Base-by-base conservation (phyloP, 2,888 invertebrate genomes). In the Ganaspis brasiliensis region DNA sequence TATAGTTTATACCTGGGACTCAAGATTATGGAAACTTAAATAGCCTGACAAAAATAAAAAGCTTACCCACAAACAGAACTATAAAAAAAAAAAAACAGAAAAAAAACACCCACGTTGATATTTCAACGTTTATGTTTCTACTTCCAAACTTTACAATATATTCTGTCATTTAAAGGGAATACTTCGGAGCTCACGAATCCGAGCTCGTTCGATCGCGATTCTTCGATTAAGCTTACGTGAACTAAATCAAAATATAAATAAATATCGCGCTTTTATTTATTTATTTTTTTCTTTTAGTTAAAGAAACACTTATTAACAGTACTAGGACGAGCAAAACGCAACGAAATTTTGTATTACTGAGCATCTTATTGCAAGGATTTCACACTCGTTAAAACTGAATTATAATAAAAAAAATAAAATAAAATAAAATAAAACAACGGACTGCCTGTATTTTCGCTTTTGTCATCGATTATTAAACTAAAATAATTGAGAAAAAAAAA, bases 181-280 rank as follows among this genome's bases (percentile, higher is more conserved):
- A 67, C 67, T 67, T 67, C 45, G 24, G 10, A 56, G 9, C 12
- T 56, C 56, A 12, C 24, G 2, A 56, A 14, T 56, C 14, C 26
- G 56, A 56, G 56, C 26, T 24, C 12, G 24, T 45, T 67, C 21
- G n/a, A 40, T 45, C 67, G 67, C 16, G 24, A 67, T 67, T 67
- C 45, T 45, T n/a, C n/a, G 45, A 45, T 40, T 40, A 45, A 45
- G n/a, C 45, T 67, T 67, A 67, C n/a, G 24, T 45, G n/a, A 45
- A 67, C 45, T 67, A 24, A 67, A 67, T 67, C 21, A 67, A 67
- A 67, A 45, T 67, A 45, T 67, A 67, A 67, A 45, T 67, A 67
- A 67, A 67, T 67, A 67, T 67, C 67, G 67, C 67, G 67, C 40
- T 8, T 49, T 52, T 52, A 6, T 49, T n/a, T 49, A n/a, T 3